Evolutionary conservation across 2,797 vertebrate species (phyloP), one percentile per base, ranked within the genome.

Genomic region (Micropoecilia bifurca): DNA sequence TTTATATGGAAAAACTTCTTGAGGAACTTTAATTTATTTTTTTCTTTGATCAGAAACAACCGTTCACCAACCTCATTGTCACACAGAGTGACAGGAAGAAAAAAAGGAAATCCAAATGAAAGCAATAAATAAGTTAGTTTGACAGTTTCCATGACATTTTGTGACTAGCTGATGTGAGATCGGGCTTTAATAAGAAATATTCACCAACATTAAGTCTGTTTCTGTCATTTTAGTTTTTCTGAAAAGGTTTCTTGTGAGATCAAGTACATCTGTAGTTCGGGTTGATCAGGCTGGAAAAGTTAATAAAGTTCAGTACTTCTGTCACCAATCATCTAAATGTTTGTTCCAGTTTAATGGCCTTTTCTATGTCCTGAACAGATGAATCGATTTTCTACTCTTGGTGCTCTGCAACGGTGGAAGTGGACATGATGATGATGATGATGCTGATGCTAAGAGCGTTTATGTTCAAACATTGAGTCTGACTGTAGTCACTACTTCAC

Each of bases 401-500:
- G n/a, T 59, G 55, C 41, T 59, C 16, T 41, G 39, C 53, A 30
- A 25, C 16, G 53, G 50, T 7, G 5, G 28, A 61, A 61, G 28
- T 30, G 6, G 3, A 73, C 47, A 61, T 47, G 43, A 63, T 25
- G 22, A 63, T 13, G 77, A n/a, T n/a, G n/a, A n/a, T n/a, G n/a
- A n/a, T n/a, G n/a, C 30, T 48, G 72, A 72, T 36, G 41, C 41
- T 25, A 20, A 14, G 66, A 33, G 13, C 25, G 28, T 57, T 71
- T 72, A 28, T 78, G 66, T 72, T 72, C 28, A 72, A 71, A 72
- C 28, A 78, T 43, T 28, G 53, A 78, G 69, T 72, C 55, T 72
- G 69, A 20, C 48, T 22, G 77, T 61, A 6, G 47, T 18, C 47
- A 48, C 47, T 2, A 48, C 16, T 6, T 48, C 16, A 48, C 47